A percentile compares a stretch with the other conserved stretches of the same genome.
phyloP scores from a whole-genome alignment of 64 coral and sea anemone genomes.

The Montipora capricornis region DNA sequence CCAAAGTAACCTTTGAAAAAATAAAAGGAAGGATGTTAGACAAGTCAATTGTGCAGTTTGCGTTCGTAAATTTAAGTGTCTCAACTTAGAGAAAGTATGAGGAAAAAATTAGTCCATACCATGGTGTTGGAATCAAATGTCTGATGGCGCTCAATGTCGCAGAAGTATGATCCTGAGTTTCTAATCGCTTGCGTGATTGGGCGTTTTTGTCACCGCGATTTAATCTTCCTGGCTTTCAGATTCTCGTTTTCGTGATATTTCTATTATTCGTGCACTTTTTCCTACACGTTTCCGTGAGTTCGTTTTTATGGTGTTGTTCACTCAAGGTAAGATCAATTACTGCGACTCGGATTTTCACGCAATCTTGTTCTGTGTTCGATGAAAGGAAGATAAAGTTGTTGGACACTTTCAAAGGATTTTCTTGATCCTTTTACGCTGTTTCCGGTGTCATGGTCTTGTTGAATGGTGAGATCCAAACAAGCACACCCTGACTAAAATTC shows the following conservation, averaged over 20 bases:
- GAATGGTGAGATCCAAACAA: conserved; percentile 27
- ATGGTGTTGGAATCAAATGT: neutral
- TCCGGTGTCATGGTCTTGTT: conserved; percentile 39
- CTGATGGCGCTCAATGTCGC: neutral
- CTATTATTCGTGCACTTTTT: neutral
- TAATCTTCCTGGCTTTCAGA: neutral
- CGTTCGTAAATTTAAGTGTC: neutral
- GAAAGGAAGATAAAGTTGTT: neutral
- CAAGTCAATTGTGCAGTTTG: neutral
- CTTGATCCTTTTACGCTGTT: conserved; percentile 28
- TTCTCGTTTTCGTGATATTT: neutral
- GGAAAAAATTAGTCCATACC: neutral
- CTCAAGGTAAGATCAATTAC: neutral
- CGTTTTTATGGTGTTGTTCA: neutral
- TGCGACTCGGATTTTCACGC: neutral
- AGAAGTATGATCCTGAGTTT: neutral
- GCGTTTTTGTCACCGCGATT: neutral
- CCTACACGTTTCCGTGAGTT: neutral
- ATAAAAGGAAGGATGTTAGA: neutral
- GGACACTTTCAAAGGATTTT: conserved; percentile 1
- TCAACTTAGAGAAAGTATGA: neutral
- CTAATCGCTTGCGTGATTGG: neutral
- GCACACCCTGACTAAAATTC: neutral
- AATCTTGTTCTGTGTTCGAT: neutral
- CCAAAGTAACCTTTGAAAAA: neutral